phyloP scores from a whole-genome alignment of 2,888 invertebrate genomes.

The Axea sp. region DNA sequence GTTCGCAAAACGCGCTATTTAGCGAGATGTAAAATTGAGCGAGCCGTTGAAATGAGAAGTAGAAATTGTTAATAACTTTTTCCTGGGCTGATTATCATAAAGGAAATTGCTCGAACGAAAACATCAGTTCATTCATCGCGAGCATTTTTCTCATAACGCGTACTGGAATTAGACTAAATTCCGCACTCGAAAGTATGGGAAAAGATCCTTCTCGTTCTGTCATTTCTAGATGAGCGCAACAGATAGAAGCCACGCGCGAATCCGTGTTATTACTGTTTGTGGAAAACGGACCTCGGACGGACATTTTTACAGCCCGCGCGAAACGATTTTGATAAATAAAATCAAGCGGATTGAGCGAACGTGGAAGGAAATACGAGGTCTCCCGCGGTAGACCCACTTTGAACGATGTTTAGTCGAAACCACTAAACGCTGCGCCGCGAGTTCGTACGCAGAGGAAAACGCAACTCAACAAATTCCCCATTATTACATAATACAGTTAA shows the following conservation, averaged over 20 bases:
- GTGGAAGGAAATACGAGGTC: background rate
- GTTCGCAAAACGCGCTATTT: no score
- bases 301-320: no score
- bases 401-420: slow-evolving; percentile 3
- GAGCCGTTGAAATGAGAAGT: no score
- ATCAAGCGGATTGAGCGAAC: background rate
- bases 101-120: slow-evolving; percentile 2
- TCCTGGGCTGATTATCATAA: no score
- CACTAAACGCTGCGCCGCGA: slow-evolving; percentile 19
- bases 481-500: slow-evolving; percentile 54
- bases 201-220: slow-evolving; percentile 20
- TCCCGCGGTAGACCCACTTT: background rate
- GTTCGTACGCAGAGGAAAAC: slow-evolving; percentile 22
- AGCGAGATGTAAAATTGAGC: no score
- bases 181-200: slow-evolving; percentile 40
- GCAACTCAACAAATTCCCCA: slow-evolving; percentile 29
- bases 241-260: slow-evolving; percentile 3
- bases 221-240: slow-evolving; percentile 22
- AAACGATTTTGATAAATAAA: slow-evolving; percentile 7
- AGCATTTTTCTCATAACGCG: slow-evolving; percentile 14
- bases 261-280: slow-evolving; percentile 10
- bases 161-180: slow-evolving; percentile 36
- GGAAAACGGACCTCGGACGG: background rate
- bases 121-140: slow-evolving; percentile 1
- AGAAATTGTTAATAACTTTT: no score